A percentile compares a stretch with the other conserved stretches of the same genome.
These are phyloP conservation scores for Antidorcas marsupialis DNA, from an alignment of 2,113 vertebrate genomes.

Conservation along the genomic window DNA sequence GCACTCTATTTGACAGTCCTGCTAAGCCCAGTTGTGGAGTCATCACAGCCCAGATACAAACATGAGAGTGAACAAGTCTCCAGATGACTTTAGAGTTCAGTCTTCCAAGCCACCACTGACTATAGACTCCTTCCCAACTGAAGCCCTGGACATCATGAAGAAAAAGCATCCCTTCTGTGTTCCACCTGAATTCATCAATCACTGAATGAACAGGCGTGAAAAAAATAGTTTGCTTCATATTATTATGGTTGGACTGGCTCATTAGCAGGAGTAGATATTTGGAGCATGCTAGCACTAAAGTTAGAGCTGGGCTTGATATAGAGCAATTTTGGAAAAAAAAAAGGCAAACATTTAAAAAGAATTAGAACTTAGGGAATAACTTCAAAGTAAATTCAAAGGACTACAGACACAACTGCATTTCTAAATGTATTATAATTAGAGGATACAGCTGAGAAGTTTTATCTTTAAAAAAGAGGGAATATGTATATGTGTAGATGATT, in stretches of 20 bases:
- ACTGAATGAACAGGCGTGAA: background rate
- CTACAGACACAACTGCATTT: background rate
- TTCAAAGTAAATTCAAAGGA: background rate
- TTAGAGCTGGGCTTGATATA: background rate
- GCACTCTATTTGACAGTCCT: background rate
- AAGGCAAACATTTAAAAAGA: background rate
- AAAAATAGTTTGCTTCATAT: background rate
- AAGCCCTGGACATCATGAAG: background rate
- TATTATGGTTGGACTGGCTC: background rate
- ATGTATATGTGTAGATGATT: background rate
- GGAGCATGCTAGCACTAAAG: background rate
- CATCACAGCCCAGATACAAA: background rate
- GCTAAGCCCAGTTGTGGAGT: background rate
- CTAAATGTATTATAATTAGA: background rate
- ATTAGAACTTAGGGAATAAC: background rate
- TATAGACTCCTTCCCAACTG: background rate
- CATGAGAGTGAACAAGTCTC: background rate
- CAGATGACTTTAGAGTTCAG: background rate
- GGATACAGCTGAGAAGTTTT: background rate
- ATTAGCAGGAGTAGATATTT: background rate
- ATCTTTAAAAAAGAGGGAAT: background rate
- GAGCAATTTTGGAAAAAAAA: background rate
- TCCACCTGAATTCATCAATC: background rate
- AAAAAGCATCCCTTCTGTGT: background rate
- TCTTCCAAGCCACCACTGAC: background rate